Base-by-base conservation (phyloP, 2,888 invertebrate species). In the Electrophaes corylata region DNA sequence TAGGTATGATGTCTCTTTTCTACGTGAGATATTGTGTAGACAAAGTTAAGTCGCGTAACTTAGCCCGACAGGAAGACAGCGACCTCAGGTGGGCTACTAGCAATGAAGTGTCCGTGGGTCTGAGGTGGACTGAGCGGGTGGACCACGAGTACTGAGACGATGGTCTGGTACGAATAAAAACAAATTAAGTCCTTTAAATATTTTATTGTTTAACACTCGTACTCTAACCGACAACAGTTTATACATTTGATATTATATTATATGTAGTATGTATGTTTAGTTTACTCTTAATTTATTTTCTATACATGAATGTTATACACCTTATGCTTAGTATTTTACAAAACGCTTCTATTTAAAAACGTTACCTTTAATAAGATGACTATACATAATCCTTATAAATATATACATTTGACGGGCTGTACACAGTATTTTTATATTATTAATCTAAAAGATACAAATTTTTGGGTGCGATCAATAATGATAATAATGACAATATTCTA, bases 381-480 rank as follows among this genome's bases (percentile, higher is more conserved):
- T 29, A 29, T 29, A 29, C 26, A 29, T 29, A 10, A 6, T 29
- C 10, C 2, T 29, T 10, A 10, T 29, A 29, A 29, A 29, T n/a
- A 29, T 29, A 29, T 29, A 29, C 26, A 29, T 29, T 29, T 23
- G 10, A 29, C 8, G n/a, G 10, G 6, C 37, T 37, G 37, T 37
- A 37, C 37, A 37, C 10, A 37, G 16, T 3, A n/a, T 35, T 6
- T 35, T 14, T 4, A 5, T 37, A 2, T 2, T 3, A 10, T 3
- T 37, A 16, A 19, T 23, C 29, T 29, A 18, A 26, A 39, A 52
- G 18, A 46, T 39, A 49, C 43, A 64, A 57, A 64, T 73, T 80
- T 87, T 78, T 83, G 89, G 88, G 80, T 83, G 88, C 87, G 88
- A 90, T 89, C 87, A 89, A 88, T 83, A 48, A 26, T 53, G 33